These are phyloP conservation scores for Hirtodrosophila duncani DNA, from an alignment of 2,888 invertebrate genomes.

Conservation along the genomic window DNA sequence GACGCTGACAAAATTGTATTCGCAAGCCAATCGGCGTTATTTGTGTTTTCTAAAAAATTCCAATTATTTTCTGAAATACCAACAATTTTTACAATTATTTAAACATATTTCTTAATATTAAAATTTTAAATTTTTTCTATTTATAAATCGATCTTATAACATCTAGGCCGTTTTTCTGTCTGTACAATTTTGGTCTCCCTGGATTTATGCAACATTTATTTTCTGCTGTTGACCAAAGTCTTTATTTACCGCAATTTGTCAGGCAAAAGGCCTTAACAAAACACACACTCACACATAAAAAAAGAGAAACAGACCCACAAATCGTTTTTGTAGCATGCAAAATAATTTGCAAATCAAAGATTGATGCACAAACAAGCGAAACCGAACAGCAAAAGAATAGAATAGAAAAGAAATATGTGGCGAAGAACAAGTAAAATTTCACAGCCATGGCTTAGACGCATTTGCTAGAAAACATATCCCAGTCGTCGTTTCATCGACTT, in stretches of 20 bases:
- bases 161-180: not conserved
- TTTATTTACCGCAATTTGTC: no score
- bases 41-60: no score
- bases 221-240: not conserved
- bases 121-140: no score
- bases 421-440: conserved; percentile 21
- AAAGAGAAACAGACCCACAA: conserved; percentile 15
- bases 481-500: conserved; percentile 32
- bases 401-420: not conserved
- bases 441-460: no score
- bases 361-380: conserved; percentile 23
- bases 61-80: no score
- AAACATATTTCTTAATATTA: no score
- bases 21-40: no score
- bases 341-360: conserved; percentile 45
- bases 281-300: not conserved
- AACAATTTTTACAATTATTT: no score
- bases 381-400: conserved; percentile 4
- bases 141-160: no score
- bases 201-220: no score
- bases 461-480: conserved; percentile 6
- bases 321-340: conserved; percentile 42
- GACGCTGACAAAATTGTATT: no score
- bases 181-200: not conserved
- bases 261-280: conserved; percentile 36